Percentiles rank a stretch among this genome's conserved stretches.
phyloP scores from a whole-genome alignment of 1,140 invertebrate species.

The Bombyx mandarina region DNA sequence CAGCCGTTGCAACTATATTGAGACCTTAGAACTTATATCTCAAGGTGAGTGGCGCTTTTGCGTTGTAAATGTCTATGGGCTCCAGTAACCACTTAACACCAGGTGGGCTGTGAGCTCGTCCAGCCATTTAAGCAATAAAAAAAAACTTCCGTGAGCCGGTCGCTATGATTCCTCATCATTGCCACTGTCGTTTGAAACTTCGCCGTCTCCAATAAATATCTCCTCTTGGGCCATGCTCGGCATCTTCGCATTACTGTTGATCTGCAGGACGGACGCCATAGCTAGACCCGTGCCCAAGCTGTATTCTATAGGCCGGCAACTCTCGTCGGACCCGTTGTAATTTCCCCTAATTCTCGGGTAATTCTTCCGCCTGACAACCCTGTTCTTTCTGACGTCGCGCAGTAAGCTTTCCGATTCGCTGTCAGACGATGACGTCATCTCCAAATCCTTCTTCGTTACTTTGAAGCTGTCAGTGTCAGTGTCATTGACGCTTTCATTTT shows the following conservation, averaged over 20 bases:
- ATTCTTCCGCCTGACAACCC: constrained; percentile 44
- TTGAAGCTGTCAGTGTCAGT: constrained; percentile 29
- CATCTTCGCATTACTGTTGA: constrained; percentile 29
- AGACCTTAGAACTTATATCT: no score
- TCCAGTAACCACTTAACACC: no score
- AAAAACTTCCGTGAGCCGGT: no score
- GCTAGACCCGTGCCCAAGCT: constrained; percentile 64
- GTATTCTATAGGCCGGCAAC: constrained; percentile 56
- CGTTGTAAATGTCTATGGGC: no score
- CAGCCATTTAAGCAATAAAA: no score
- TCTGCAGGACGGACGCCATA: constrained; percentile 60
- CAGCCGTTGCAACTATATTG: no score
- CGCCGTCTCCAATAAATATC: constrained; percentile 50
- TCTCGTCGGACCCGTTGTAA: constrained; percentile 52
- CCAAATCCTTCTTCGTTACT: constrained; percentile 40
- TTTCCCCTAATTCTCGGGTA: constrained; percentile 27
- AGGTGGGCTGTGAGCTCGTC: no score
- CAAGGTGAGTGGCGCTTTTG: no score
- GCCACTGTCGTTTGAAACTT: constrained; percentile 54
- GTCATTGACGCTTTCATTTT: constrained; percentile 12
- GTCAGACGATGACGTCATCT: constrained; percentile 45
- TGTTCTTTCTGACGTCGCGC: constrained; percentile 38
- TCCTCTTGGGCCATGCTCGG: constrained; percentile 42
- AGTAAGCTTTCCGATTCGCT: constrained; percentile 44
- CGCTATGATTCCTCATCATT: constrained; percentile 46